A percentile compares a stretch with the other conserved stretches of the same genome.
Conservation (phyloP, 2,113 vertebrate species). For the Emberiza fucata region DNA sequence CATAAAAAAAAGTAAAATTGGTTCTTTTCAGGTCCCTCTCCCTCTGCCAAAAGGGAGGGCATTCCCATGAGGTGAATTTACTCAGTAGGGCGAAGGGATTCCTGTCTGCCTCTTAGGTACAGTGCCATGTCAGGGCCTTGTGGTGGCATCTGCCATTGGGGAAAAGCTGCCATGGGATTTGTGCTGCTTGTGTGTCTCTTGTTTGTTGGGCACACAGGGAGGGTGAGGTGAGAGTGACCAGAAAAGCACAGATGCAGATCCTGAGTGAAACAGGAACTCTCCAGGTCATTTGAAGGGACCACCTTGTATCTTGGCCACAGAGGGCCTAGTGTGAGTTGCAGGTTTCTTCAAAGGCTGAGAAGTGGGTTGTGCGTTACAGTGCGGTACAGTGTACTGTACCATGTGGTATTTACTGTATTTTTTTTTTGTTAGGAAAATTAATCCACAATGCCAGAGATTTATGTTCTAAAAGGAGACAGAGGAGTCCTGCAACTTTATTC, state of each 20-base stretch:
- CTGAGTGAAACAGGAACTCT: not conserved
- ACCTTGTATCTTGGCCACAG: not conserved
- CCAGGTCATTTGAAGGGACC: not conserved
- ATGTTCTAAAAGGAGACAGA: not conserved
- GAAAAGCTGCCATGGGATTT: not conserved
- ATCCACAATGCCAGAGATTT: not conserved
- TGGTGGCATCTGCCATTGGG: not conserved
- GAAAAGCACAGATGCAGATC: not conserved
- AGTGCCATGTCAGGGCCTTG: not conserved
- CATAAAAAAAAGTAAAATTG: not conserved
- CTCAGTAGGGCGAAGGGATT: not conserved
- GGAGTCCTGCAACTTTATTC: not conserved
- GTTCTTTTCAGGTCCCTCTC: not conserved
- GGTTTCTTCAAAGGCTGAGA: not conserved
- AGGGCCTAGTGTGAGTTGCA: not conserved
- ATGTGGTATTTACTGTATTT: not conserved
- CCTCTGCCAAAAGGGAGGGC: not conserved
- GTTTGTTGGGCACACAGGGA: not conserved
- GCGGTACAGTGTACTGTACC: not conserved
- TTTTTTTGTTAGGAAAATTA: not conserved
- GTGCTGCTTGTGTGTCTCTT: not conserved
- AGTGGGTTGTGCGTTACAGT: not conserved
- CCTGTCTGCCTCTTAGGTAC: not conserved
- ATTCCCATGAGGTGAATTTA: not conserved
- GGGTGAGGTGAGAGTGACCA: not conserved